phyloP scores from a whole-genome alignment of 2,888 invertebrate genomes.

The Pandemis corylana region DNA sequence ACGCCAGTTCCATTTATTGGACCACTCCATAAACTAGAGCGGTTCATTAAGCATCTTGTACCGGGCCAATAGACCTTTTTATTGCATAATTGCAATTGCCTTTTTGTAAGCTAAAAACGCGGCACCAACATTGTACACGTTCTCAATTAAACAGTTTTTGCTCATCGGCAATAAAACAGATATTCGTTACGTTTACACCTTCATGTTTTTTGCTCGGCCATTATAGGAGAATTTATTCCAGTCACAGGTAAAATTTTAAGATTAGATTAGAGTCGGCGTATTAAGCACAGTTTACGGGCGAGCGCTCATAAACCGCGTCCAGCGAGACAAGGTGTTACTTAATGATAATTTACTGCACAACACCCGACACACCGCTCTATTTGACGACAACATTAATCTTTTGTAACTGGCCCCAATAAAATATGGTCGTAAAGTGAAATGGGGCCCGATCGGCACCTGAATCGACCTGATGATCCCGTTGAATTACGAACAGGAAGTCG shows the following conservation, averaged over 20 bases:
- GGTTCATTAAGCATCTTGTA: constrained; percentile 72
- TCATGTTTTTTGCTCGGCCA: constrained; percentile 49
- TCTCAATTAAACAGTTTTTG: constrained; percentile 60
- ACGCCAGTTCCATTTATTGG: constrained; percentile 69
- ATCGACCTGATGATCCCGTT: constrained; percentile 54
- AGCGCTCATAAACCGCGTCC: constrained; percentile 65
- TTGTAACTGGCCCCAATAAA: constrained; percentile 71
- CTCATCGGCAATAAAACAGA: constrained; percentile 61
- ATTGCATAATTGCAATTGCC: constrained; percentile 72
- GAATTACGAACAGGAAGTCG: constrained; percentile 72
- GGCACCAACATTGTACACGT: constrained; percentile 61
- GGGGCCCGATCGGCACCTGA: constrained; percentile 61
- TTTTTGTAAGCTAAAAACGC: constrained; percentile 56
- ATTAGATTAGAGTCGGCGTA: constrained; percentile 72
- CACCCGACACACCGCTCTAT: constrained; percentile 64
- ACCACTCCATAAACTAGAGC: constrained; percentile 75
- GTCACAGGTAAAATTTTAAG: constrained; percentile 75
- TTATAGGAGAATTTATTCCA: constrained; percentile 66
- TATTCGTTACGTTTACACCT: constrained; percentile 60
- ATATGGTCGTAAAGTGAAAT: constrained; percentile 57
- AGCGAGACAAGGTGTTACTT: constrained; percentile 78
- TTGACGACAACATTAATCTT: constrained; percentile 79
- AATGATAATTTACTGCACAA: constrained; percentile 82
- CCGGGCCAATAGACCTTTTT: constrained; percentile 63
- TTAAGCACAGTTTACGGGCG: constrained; percentile 70